Conservation (phyloP, 2,888 invertebrate species). For the Eupithecia centaureata region DNA sequence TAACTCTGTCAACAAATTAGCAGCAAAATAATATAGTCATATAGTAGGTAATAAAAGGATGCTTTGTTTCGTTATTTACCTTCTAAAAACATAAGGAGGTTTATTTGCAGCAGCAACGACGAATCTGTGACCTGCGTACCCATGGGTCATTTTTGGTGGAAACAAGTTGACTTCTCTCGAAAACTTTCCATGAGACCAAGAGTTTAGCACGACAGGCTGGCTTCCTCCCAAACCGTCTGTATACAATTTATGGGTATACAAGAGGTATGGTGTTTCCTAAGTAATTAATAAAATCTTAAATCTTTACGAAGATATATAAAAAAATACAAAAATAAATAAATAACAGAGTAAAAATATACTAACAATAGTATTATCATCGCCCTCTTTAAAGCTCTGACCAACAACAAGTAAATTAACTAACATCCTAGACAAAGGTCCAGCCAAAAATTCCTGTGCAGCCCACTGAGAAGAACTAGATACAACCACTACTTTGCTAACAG, state of each 20-base stretch:
- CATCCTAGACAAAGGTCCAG: constrained; percentile 84
- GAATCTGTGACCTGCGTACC: constrained; percentile 90
- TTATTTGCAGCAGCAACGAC: constrained; percentile 87
- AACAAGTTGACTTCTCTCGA: constrained; percentile 87
- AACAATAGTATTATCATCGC: constrained; percentile 72
- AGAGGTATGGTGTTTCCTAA: constrained; percentile 87
- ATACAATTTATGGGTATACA: constrained; percentile 90
- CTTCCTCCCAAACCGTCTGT: constrained; percentile 90
- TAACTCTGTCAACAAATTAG: constrained; percentile 55
- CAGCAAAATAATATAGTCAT: background rate
- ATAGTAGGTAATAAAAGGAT: background rate
- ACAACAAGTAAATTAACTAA: constrained; percentile 89
- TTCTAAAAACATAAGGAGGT: constrained; percentile 89
- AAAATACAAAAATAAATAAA: background rate
- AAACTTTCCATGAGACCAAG: constrained; percentile 87
- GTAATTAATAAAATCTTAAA: constrained; percentile 21
- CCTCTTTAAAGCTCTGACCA: constrained; percentile 85
- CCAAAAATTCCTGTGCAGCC: constrained; percentile 88
- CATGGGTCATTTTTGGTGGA: constrained; percentile 86
- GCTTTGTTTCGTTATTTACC: constrained; percentile 63
- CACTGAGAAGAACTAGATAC: constrained; percentile 89
- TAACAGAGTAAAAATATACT: constrained; percentile 45
- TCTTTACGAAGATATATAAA: no score
- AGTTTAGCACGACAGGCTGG: constrained; percentile 86
- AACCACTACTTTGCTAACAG: constrained; percentile 86